A percentile compares a stretch with the other conserved stretches of the same genome.
These are phyloP conservation scores for Chaetodon trifasciatus DNA, from an alignment of 2,797 vertebrate genomes.

Conservation along the genomic window DNA sequence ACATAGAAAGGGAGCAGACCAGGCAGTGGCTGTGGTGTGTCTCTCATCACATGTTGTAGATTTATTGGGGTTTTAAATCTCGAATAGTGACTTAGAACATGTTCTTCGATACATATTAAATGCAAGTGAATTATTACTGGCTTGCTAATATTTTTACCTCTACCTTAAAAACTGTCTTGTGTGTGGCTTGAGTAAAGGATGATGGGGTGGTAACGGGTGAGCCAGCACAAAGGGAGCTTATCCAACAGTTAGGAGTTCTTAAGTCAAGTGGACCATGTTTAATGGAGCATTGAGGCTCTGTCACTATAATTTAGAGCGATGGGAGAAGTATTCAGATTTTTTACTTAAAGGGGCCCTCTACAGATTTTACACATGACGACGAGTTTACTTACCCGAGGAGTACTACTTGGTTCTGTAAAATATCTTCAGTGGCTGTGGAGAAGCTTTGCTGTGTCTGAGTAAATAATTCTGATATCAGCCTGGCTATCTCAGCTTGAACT, in stretches of 20 bases:
- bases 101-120: constrained; percentile 63
- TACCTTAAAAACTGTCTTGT: constrained; percentile 37
- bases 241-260: constrained; percentile 36
- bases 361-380: neutral
- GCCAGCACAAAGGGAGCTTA: constrained; percentile 25
- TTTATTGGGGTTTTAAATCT: constrained; percentile 66
- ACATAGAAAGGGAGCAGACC: constrained; percentile 41
- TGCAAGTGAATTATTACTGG: constrained; percentile 60
- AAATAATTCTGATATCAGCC: neutral
- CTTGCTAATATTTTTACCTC: constrained; percentile 52
- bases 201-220: constrained; percentile 3
- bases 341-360: neutral
- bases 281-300: constrained; percentile 35
- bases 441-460: neutral
- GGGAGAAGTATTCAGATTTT: constrained; percentile 19
- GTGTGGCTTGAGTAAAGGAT: constrained; percentile 16
- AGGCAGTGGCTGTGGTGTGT: constrained; percentile 37
- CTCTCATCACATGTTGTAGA: constrained; percentile 34
- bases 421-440: neutral
- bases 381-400: neutral
- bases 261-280: constrained; percentile 50
- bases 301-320: constrained; percentile 42
- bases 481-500: neutral
- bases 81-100: constrained; percentile 36
- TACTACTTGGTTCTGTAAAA: constrained; percentile 4